phyloP scores from a whole-genome alignment of 2,888 invertebrate genomes.

The Pherbina coryleti region DNA sequence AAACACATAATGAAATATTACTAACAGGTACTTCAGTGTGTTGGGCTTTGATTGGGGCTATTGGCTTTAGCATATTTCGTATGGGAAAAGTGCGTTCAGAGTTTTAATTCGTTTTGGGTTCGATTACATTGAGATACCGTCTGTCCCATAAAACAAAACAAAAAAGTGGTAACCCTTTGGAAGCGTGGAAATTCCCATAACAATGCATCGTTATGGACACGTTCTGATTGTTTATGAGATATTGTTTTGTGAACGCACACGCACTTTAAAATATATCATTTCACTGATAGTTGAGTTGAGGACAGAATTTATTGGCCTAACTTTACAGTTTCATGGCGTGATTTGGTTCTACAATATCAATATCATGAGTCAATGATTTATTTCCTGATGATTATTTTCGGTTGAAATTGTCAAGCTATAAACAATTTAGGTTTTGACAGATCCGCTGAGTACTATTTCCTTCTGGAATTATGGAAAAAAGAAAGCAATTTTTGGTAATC shows the following conservation, averaged over 20 bases:
- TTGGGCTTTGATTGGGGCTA: not conserved
- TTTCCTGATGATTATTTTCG: too few species aligned
- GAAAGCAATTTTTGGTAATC: not conserved
- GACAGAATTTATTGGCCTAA: too few species aligned
- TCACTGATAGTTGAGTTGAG: too few species aligned
- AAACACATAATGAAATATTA: slow-evolving; percentile 52
- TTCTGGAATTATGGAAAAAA: too few species aligned
- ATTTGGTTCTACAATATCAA: too few species aligned
- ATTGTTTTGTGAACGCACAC: too few species aligned
- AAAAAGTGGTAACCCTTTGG: not conserved
- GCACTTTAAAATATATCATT: too few species aligned
- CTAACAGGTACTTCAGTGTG: slow-evolving; percentile 46
- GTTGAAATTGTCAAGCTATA: too few species aligned
- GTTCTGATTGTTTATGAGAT: slow-evolving; percentile 1
- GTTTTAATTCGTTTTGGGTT: slow-evolving; percentile 8
- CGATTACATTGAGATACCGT: not conserved
- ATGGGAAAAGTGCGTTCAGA: not conserved
- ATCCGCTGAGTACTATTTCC: too few species aligned
- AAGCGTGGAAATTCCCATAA: slow-evolving; percentile 16
- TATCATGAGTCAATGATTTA: too few species aligned
- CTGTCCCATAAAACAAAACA: not conserved
- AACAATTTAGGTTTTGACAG: too few species aligned
- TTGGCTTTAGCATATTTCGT: not conserved
- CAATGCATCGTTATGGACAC: slow-evolving; percentile 6
- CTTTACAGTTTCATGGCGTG: too few species aligned